Base-by-base conservation (phyloP, 2,888 invertebrate genomes). In the Hanleya hanleyi region DNA sequence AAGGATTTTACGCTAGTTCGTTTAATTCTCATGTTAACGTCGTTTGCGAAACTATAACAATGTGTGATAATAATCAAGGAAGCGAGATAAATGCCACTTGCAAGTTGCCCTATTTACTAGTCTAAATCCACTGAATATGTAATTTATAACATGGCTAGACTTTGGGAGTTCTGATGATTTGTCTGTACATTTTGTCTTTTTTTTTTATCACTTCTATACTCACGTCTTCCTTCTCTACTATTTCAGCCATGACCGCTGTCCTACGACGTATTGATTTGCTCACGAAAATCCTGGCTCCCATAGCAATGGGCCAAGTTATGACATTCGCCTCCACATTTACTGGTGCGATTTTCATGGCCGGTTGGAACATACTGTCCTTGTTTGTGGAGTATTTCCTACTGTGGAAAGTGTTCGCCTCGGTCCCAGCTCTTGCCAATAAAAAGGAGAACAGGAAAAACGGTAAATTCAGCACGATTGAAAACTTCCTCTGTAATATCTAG, bases 221-320 rank as follows among this genome's bases (percentile, higher is more conserved):
- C 22, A 47, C 22, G 3, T 57, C 29, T 4, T 18, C 26, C 29
- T 32, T 57, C 32, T 57, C 4, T 7, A 29, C 22, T 57, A 41
- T 22, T 73, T 35, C 78, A 91, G 91, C 83, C 70, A 82, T 91
- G 75, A 92, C 92, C 81, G 89, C 92, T 6, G 83, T 85, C 38
- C 86, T 91, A 71, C 83, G 92, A 41, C 84, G 91, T 9, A 89
- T 92, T 49, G 91, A 92, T 79, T 82, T 92, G 65, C 78, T 84
- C 9, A 88, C 90, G 26, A 88, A 89, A 76, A 87, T 91, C 47
- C 69, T 92, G 29, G 89, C 91, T 5, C 92, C 92, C 1, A 81
- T 90, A n/a, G 78, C 87, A 12, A 90, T 90, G 1, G 91, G 91
- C 32, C 84, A 89, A 69, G 80, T 92, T 4, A 89, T 91, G 87